Evolutionary conservation across 2,888 invertebrate genomes (phyloP).

Genomic region (Acanthosepion esculentum): DNA sequence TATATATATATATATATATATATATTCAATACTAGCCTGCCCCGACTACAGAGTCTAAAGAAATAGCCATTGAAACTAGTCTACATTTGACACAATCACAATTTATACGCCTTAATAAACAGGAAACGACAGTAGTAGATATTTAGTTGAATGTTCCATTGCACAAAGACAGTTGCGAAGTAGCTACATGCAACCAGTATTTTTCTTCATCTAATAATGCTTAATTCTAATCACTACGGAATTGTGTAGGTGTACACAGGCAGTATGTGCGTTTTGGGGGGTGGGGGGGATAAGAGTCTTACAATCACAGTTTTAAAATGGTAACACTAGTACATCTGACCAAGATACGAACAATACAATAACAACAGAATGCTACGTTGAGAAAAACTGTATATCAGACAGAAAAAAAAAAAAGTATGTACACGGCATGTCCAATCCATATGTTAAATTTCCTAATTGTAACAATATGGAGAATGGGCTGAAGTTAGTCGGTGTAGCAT

Average conservation of each 20-base stretch:
- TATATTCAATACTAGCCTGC: too few species aligned
- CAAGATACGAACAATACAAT: background rate
- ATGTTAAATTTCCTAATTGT: background rate
- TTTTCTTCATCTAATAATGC: background rate
- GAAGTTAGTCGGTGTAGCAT: background rate
- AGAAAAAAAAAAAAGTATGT: background rate
- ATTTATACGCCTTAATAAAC: background rate
- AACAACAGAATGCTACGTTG: too few species aligned
- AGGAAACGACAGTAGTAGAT: background rate
- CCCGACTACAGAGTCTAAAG: background rate
- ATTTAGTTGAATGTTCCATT: background rate
- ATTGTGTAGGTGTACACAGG: background rate
- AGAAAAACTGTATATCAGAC: background rate
- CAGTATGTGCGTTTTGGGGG: too few species aligned
- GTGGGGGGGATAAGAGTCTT: too few species aligned
- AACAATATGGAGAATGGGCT: background rate
- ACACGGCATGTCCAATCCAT: background rate
- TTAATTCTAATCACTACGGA: background rate
- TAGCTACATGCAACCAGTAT: background rate
- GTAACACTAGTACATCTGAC: slow-evolving; percentile 16
- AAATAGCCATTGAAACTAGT: background rate
- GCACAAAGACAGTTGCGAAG: background rate
- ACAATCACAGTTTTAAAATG: background rate
- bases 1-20: too few species aligned
- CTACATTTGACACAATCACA: background rate